Evolutionary conservation across 2,113 vertebrate species (phyloP).

Genomic region (Verasper variegatus): DNA sequence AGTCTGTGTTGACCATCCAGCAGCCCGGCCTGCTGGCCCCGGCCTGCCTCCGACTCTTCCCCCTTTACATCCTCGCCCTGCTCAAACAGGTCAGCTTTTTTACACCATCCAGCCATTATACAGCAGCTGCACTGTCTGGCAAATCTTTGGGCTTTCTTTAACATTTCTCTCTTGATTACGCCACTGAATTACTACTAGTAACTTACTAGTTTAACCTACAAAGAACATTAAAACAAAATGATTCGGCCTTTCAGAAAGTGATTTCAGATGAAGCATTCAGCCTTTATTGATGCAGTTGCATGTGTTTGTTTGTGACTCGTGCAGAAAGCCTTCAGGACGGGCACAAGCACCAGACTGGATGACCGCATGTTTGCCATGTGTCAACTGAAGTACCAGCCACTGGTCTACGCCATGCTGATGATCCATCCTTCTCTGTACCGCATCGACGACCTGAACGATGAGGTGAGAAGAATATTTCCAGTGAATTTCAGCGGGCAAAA

Average conservation of each 20-base stretch:
- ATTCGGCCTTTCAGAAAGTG: background rate
- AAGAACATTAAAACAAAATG: background rate
- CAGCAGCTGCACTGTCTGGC: too few species aligned
- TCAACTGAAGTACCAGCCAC: conserved; percentile 95
- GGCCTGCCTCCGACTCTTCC: conserved; percentile 89
- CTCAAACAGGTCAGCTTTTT: conserved; percentile 88
- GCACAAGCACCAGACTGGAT: conserved; percentile 89
- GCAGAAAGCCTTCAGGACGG: conserved; percentile 94
- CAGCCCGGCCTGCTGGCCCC: conserved; percentile 93
- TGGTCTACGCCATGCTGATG: conserved; percentile 91
- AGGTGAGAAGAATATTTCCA: conserved; percentile 80
- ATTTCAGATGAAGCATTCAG: too few species aligned
- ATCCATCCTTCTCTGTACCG: conserved; percentile 93
- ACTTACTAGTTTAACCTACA: background rate
- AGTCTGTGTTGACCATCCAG: conserved; percentile 88
- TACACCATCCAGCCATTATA: background rate
- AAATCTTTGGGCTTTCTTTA: background rate
- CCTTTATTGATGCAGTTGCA: conserved; percentile 12
- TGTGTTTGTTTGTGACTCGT: conserved; percentile 10
- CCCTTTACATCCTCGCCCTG: conserved; percentile 91
- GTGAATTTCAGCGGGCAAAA: background rate
- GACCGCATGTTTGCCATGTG: conserved; percentile 95
- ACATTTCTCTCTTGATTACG: background rate
- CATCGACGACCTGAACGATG: conserved; percentile 90
- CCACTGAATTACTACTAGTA: background rate